Evolutionary conservation across 2,888 invertebrate species (phyloP).

Genomic region (Griposia aprilina): DNA sequence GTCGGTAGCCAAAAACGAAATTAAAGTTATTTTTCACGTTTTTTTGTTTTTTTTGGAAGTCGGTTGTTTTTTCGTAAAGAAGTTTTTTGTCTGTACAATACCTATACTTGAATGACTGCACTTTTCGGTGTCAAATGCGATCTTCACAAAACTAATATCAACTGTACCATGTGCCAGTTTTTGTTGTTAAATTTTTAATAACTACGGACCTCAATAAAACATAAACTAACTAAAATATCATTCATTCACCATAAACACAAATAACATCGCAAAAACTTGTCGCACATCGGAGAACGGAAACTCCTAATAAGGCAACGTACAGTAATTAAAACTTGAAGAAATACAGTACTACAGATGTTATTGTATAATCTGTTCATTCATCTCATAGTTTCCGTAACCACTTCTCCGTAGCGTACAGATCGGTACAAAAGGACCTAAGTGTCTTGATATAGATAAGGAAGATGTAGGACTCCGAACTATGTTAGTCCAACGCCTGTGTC

Average conservation of each 20-base stretch:
- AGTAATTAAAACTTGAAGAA: conserved; percentile 42
- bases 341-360: background rate
- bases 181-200: background rate
- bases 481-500: too few relatives aligned
- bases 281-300: conserved; percentile 35
- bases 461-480: background rate
- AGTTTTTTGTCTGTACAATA: background rate
- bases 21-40: too few relatives aligned
- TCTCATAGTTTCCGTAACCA: background rate
- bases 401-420: background rate
- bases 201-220: background rate
- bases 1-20: too few relatives aligned
- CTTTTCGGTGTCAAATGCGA: background rate
- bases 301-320: conserved; percentile 40
- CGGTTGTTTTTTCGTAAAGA: too few relatives aligned
- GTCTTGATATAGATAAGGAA: background rate
- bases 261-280: conserved; percentile 29
- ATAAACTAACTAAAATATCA: background rate
- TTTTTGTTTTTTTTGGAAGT: too few relatives aligned
- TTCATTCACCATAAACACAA: conserved; percentile 11
- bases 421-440: background rate
- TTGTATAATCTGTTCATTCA: conserved; percentile 33
- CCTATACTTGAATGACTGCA: background rate
- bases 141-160: background rate
- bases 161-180: background rate